Conservation (phyloP, 2,888 invertebrate genomes). For the Bursaphelenchus okinawaensis region DNA sequence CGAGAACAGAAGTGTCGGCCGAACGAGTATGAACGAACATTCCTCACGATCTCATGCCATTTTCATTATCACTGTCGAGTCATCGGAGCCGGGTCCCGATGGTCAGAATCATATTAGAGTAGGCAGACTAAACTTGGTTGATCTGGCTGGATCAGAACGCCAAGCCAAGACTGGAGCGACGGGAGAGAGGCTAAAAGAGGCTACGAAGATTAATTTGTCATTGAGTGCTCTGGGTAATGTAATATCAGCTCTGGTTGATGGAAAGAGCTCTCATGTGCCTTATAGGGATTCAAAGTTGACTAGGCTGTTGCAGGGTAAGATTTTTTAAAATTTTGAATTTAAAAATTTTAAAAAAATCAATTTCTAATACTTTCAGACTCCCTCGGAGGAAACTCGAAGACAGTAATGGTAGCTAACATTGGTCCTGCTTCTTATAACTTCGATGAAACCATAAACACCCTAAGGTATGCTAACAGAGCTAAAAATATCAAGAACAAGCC, state of each 20-base stretch:
- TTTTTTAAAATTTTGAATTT: not conserved
- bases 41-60: slow-evolving; percentile 85
- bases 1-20: slow-evolving; percentile 81
- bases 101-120: slow-evolving; percentile 68
- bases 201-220: slow-evolving; percentile 94
- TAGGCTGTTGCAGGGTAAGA: slow-evolving; percentile 73
- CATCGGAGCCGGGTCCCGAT: slow-evolving; percentile 69
- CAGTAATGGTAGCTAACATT: slow-evolving; percentile 98
- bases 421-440: slow-evolving; percentile 96
- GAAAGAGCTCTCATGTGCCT: slow-evolving; percentile 88
- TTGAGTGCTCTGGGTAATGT: slow-evolving; percentile 95
- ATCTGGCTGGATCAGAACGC: slow-evolving; percentile 94
- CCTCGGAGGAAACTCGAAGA: slow-evolving; percentile 94
- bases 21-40: slow-evolving; percentile 97
- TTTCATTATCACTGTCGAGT: slow-evolving; percentile 94
- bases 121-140: slow-evolving; percentile 83
- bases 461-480: slow-evolving; percentile 81
- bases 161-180: slow-evolving; percentile 93
- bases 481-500: slow-evolving; percentile 99
- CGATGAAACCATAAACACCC: slow-evolving; percentile 78
- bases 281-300: slow-evolving; percentile 97
- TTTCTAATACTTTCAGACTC: slow-evolving; percentile 62
- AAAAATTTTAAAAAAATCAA: not conserved
- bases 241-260: slow-evolving; percentile 90
- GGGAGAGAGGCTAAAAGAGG: slow-evolving; percentile 68